Percentiles rank a stretch among this genome's conserved stretches.
Conservation (phyloP, 2,797 vertebrate genomes). For the Poecilia wingei region DNA sequence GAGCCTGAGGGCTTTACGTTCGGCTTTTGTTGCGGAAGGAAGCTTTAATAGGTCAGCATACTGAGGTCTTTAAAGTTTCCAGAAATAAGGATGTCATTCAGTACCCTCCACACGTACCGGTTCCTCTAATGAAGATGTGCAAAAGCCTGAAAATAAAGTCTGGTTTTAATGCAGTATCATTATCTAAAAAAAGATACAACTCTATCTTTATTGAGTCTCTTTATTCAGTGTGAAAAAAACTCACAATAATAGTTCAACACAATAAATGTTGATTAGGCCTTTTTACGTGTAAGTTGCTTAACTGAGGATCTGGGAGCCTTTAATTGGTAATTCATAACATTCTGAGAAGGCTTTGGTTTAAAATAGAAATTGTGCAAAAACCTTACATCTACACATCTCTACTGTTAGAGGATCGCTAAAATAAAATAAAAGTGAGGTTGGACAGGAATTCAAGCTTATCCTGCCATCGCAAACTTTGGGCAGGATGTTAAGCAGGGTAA, state of each 20-base stretch:
- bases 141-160: background rate
- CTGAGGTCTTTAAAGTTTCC: constrained; percentile 16
- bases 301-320: background rate
- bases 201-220: background rate
- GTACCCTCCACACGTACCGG: background rate
- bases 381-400: background rate
- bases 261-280: background rate
- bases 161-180: background rate
- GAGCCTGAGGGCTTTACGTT: constrained; percentile 25
- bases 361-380: constrained; percentile 2
- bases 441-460: background rate
- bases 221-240: background rate
- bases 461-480: background rate
- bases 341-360: background rate
- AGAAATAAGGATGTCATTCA: constrained; percentile 13
- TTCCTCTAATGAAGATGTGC: background rate
- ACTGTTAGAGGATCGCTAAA: background rate
- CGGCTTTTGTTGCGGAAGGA: constrained; percentile 32
- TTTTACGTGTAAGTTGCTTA: background rate
- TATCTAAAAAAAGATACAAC: background rate
- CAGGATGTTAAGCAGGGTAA: background rate
- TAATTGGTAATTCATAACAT: background rate
- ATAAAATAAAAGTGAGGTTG: background rate
- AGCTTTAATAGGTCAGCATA: constrained; percentile 19
- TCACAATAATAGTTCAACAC: background rate